Percentiles rank a stretch among this genome's conserved stretches.
Conservation (phyloP, 2,113 vertebrate genomes). For the Gavialis gangeticus region DNA sequence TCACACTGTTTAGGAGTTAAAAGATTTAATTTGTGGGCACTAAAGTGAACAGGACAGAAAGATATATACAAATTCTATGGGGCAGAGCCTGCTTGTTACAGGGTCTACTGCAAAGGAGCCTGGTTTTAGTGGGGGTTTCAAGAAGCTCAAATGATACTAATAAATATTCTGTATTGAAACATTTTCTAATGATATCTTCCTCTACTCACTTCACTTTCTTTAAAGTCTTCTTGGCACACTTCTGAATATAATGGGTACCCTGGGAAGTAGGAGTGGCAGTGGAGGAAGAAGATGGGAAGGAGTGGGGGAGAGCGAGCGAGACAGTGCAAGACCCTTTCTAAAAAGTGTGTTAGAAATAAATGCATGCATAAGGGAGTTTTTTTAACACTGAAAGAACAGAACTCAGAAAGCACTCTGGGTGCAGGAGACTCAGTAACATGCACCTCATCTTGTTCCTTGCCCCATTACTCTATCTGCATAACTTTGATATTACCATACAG, state of each 20-base stretch:
- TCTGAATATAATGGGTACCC: accelerated
- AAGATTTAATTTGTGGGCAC: neutral
- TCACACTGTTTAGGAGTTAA: neutral
- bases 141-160: accelerated
- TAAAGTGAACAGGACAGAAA: neutral
- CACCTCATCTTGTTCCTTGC: neutral
- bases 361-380: neutral
- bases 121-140: neutral
- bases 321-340: neutral
- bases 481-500: accelerated
- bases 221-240: neutral
- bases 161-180: neutral
- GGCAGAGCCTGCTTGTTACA: neutral
- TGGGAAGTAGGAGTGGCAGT: neutral
- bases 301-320: neutral
- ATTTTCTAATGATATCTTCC: neutral
- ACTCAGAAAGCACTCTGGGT: neutral
- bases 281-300: neutral
- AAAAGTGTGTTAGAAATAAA: neutral
- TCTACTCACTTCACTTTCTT: neutral
- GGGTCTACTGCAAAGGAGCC: neutral
- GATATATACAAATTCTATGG: neutral
- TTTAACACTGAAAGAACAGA: neutral
- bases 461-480: neutral
- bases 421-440: neutral